A percentile compares a stretch with the other conserved stretches of the same genome.
Conservation (phyloP, 2,888 invertebrate genomes). For the Cheilosia scutellata region DNA sequence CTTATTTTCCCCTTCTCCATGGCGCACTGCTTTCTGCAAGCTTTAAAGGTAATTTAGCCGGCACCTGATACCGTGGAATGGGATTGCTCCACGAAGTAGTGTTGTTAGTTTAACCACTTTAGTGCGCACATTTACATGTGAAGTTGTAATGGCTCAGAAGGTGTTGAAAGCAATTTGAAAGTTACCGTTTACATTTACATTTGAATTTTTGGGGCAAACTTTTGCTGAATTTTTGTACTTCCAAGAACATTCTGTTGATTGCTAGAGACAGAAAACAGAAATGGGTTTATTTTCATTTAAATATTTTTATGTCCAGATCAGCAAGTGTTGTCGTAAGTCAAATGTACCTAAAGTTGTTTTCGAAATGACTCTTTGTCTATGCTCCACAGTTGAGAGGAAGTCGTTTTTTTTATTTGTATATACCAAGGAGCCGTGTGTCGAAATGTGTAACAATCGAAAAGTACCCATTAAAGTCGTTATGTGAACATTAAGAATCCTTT, state of each 20-base stretch:
- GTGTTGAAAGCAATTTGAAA: conserved; percentile 36
- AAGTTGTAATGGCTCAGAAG: conserved; percentile 37
- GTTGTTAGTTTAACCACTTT: conserved; percentile 41
- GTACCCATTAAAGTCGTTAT: conserved; percentile 55
- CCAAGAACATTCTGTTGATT: too few species aligned
- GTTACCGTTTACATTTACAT: conserved; percentile 29
- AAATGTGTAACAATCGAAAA: conserved; percentile 48
- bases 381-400: not conserved
- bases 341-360: not conserved
- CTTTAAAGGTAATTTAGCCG: conserved; percentile 27
- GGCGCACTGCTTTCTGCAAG: conserved; percentile 6
- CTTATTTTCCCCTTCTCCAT: not conserved
- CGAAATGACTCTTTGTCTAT: too few species aligned
- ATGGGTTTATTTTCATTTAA: too few species aligned
- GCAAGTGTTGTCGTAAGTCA: conserved; percentile 22
- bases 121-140: conserved; percentile 39
- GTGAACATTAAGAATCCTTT: conserved; percentile 37
- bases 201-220: conserved; percentile 5
- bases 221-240: too few species aligned
- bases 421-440: not conserved
- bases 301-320: not conserved
- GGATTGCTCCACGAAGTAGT: conserved; percentile 16
- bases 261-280: too few species aligned
- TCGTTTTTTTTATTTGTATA: conserved; percentile 4
- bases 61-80: conserved; percentile 22